phyloP scores from a whole-genome alignment of 2,888 invertebrate genomes.

The Drosophila melanosoma region DNA sequence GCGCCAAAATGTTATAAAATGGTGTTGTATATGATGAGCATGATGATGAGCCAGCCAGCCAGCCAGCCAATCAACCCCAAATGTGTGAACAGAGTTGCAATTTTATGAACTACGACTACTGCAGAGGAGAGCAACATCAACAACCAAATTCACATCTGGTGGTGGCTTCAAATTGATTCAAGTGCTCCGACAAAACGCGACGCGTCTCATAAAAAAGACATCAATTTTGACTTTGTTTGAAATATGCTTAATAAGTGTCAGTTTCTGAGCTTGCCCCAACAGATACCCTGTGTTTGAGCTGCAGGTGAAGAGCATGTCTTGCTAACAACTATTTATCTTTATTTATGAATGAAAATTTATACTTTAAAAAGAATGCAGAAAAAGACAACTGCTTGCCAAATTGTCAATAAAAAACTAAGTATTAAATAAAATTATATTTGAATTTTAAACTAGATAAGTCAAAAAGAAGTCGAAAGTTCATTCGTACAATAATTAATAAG shows the following conservation, averaged over 20 bases:
- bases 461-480: too few relatives aligned
- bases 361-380: not conserved
- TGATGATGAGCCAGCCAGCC: slow-evolving; percentile 35
- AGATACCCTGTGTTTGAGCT: slow-evolving; percentile 25
- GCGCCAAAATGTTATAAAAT: slow-evolving; percentile 67
- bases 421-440: not conserved
- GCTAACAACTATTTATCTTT: not conserved
- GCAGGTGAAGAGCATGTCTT: not conserved
- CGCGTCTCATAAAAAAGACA: slow-evolving; percentile 79
- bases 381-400: not conserved
- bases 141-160: slow-evolving; percentile 37
- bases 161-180: slow-evolving; percentile 70
- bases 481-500: too few relatives aligned
- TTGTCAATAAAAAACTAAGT: not conserved
- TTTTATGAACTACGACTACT: slow-evolving; percentile 57
- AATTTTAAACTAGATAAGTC: not conserved
- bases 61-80: slow-evolving; percentile 24
- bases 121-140: slow-evolving; percentile 34
- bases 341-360: not conserved
- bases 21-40: slow-evolving; percentile 50
- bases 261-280: not conserved
- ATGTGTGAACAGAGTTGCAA: slow-evolving; percentile 63
- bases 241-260: slow-evolving; percentile 49
- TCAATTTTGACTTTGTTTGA: slow-evolving; percentile 76
- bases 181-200: slow-evolving; percentile 61